A percentile compares a stretch with the other conserved stretches of the same genome.
Conservation (phyloP, 2,888 invertebrate species). For the Acleris cristana region DNA sequence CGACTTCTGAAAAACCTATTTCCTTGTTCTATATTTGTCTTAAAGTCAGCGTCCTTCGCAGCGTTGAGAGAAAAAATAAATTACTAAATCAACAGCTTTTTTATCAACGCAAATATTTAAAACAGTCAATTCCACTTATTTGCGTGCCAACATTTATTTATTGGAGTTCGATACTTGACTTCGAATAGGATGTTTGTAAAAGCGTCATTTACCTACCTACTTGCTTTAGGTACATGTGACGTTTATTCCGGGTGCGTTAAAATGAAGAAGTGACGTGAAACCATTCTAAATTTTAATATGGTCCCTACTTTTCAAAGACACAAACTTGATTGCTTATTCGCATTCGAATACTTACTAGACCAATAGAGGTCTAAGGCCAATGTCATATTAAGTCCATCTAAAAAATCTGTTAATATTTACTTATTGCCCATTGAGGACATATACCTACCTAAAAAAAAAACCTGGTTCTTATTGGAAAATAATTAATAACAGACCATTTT, state of each 20-base stretch:
- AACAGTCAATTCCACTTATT: constrained; percentile 13
- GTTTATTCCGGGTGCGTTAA: background rate
- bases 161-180: constrained; percentile 1
- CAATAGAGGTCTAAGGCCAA: no score
- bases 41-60: constrained; percentile 56
- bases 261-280: background rate
- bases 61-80: constrained; percentile 53
- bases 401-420: no score
- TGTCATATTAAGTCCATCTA: no score
- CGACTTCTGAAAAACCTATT: constrained; percentile 40
- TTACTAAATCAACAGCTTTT: constrained; percentile 39
- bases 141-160: constrained; percentile 3
- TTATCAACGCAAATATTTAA: constrained; percentile 31
- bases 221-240: background rate
- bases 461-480: no score
- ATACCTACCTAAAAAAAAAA: no score
- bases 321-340: no score
- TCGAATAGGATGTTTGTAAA: constrained; percentile 31
- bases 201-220: background rate
- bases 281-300: background rate
- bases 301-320: no score
- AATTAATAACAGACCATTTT: no score
- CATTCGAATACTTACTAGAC: no score
- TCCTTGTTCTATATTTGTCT: constrained; percentile 56
- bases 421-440: no score